These are phyloP conservation scores for Dendrocincla fuliginosa DNA, from an alignment of 2,797 vertebrate genomes.

Conservation along the genomic window DNA sequence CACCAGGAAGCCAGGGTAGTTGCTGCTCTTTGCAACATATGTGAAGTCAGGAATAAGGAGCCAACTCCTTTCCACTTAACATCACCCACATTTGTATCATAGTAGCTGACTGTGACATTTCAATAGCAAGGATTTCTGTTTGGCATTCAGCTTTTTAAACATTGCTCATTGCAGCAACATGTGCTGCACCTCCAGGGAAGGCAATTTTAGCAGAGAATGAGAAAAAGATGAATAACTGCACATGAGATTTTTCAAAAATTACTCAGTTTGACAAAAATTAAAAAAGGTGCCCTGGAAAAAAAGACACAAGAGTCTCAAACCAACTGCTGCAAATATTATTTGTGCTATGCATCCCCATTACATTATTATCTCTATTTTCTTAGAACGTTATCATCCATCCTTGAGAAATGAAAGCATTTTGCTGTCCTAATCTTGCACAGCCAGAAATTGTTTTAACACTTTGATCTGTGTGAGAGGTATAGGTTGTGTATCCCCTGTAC, in stretches of 20 bases:
- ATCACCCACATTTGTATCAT: not conserved
- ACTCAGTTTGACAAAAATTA: not conserved
- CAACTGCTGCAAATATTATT: not conserved
- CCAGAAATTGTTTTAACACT: not conserved
- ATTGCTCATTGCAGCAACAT: not conserved
- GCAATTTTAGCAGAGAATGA: not conserved
- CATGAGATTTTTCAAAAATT: not conserved
- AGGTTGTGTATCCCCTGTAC: not conserved
- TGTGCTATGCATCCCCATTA: not conserved
- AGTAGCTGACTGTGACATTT: constrained; percentile 10
- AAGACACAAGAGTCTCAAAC: accelerated
- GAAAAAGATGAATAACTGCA: not conserved
- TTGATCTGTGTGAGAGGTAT: not conserved
- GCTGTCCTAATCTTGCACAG: not conserved
- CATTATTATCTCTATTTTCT: not conserved
- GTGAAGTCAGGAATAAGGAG: not conserved
- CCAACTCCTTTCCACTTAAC: not conserved
- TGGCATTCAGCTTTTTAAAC: not conserved
- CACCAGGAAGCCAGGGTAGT: not conserved
- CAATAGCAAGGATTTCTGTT: not conserved
- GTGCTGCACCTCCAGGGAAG: not conserved
- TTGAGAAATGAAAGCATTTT: not conserved
- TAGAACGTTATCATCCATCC: not conserved
- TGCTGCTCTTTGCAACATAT: not conserved
- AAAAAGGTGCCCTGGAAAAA: not conserved